Conservation (phyloP, 2,113 vertebrate species). For the Haplochromis burtoni region DNA sequence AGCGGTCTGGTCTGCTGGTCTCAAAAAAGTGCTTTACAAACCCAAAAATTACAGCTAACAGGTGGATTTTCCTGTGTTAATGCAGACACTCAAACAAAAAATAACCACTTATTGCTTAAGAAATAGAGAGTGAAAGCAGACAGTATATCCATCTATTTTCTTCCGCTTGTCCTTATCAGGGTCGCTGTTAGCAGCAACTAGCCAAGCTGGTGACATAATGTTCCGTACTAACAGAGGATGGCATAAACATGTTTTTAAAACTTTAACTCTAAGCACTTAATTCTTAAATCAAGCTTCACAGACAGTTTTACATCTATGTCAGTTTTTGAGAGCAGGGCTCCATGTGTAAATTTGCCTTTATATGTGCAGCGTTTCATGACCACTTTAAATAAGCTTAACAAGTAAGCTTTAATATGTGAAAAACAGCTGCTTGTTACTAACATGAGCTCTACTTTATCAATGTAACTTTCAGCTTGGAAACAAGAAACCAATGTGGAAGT, state of each 20-base stretch:
- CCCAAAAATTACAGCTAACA: neutral
- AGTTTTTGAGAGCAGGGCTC: neutral
- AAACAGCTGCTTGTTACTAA: neutral
- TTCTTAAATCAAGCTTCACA: neutral
- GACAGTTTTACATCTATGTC: neutral
- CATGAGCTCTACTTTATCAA: neutral
- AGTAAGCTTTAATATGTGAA: neutral
- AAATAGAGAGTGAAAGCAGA: neutral
- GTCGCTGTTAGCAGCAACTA: neutral
- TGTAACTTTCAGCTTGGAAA: neutral
- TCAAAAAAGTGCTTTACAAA: neutral
- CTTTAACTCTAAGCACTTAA: neutral
- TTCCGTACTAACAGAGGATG: neutral
- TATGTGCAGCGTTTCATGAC: neutral
- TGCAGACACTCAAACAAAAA: neutral
- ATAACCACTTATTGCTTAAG: neutral
- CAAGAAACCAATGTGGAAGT: neutral
- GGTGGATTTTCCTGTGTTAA: neutral
- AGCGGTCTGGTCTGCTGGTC: fast-evolving
- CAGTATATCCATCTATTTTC: neutral
- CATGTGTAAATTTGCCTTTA: neutral
- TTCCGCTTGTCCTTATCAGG: neutral
- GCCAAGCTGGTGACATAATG: neutral
- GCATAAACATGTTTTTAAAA: neutral
- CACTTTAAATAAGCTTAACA: neutral